Evolutionary conservation across 2,888 invertebrate species (phyloP).

Genomic region (Diaperis boleti): DNA sequence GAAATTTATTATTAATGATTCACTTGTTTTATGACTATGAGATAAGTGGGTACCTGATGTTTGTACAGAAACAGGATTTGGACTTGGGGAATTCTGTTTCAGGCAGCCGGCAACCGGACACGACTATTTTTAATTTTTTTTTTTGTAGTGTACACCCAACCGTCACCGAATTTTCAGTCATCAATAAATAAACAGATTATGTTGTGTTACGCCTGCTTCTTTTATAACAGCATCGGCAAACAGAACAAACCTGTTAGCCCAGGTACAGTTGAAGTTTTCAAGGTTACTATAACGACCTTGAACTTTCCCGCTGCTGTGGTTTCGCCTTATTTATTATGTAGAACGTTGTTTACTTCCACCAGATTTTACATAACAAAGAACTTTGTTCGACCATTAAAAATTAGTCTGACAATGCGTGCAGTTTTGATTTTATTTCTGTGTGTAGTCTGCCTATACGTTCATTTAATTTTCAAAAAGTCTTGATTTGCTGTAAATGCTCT

Average conservation of each 20-base stretch:
- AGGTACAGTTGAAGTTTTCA: conserved; percentile 41
- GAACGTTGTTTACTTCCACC: conserved; percentile 41
- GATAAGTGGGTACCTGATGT: no score
- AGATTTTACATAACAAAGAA: conserved; percentile 38
- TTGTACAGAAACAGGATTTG: no score
- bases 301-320: conserved; percentile 38
- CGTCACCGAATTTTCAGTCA: neutral
- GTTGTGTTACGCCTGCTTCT: neutral
- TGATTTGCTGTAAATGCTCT: no score
- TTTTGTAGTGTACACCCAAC: neutral
- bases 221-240: conserved; percentile 18
- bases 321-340: conserved; percentile 42
- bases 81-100: no score
- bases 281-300: conserved; percentile 42
- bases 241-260: conserved; percentile 32
- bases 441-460: no score
- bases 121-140: no score
- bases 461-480: no score
- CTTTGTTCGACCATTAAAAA: conserved; percentile 8
- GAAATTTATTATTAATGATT: no score
- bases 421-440: no score
- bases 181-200: conserved; percentile 8
- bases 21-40: no score
- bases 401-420: no score
- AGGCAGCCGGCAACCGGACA: no score